A percentile compares a stretch with the other conserved stretches of the same genome.
These are phyloP conservation scores for Harpagus bidentatus DNA, from an alignment of 2,113 vertebrate species.

Conservation along the genomic window DNA sequence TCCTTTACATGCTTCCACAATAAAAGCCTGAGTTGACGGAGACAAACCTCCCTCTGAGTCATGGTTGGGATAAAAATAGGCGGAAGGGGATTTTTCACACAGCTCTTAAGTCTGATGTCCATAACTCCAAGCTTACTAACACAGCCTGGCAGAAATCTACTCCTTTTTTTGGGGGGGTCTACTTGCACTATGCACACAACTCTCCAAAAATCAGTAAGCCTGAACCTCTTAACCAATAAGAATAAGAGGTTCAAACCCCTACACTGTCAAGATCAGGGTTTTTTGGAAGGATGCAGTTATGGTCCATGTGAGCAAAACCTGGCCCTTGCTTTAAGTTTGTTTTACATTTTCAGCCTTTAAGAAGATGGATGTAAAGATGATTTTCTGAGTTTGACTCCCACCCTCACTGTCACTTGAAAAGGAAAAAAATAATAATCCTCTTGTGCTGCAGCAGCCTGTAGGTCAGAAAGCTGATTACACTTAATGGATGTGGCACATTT, in stretches of 20 bases:
- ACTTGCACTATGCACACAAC: rapidly evolving
- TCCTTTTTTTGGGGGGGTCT: not conserved
- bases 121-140: not conserved
- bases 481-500: not conserved
- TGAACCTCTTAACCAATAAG: too few species aligned
- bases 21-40: not conserved
- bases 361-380: not conserved
- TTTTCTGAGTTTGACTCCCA: not conserved
- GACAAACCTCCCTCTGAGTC: not conserved
- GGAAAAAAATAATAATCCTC: not conserved
- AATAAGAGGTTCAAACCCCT: not conserved
- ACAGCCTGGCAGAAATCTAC: not conserved
- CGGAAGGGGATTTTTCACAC: not conserved
- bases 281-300: not conserved
- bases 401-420: not conserved
- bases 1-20: not conserved
- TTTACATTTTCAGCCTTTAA: not conserved
- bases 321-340: not conserved
- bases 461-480: not conserved
- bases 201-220: not conserved
- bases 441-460: not conserved
- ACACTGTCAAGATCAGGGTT: rapidly evolving
- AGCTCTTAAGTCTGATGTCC: not conserved
- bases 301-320: rapidly evolving
- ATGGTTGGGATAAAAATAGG: not conserved